Evolutionary conservation across 2,888 invertebrate genomes (phyloP), one percentile per base, ranked within the genome.

Genomic region (Drosophila borealis): DNA sequence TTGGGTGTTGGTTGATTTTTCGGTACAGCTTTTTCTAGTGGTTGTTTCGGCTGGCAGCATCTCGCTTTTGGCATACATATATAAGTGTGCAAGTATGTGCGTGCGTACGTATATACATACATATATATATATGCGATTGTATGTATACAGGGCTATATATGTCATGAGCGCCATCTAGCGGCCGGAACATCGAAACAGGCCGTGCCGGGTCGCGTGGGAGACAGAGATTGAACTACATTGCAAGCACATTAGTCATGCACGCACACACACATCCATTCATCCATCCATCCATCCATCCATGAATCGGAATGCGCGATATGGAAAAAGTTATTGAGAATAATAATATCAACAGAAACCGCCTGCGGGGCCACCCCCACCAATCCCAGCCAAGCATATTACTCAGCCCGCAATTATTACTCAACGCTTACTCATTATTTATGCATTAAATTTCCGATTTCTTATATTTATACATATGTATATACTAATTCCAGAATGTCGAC

Each of bases 401-500:
- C 80, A 80, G 55, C 46, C 14, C 54, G n/a, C 39, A 63, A 67
- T 37, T n/a, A 39, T 42, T 37, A 13, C 14, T 45, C 39, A 29
- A 46, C 33, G 53, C 34, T 71, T 76, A 76, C 61, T 67, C 65
- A 76, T 73, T 9, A 29, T 29, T 53, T 44, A 36, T 21, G 1
- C 9, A 3, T 19, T 8, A 4, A 9, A 44, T 44, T 44, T 44
- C 44, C 44, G 55, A 55, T 55, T 44, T 25, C 29, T 29, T 14
- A 25, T 29, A 33, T 13, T n/a, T 2, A 19, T 14, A 29, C 4
- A n/a, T 37, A 14, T 42, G 13, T 2, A 25, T 4, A 10, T n/a
- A 17, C n/a, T 19, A 19, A 14, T 64, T 33, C 17, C 95, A 98
- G 98, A 98, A 98, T 94, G 97, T 98, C 80, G 97, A 98, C 92